phyloP scores from a whole-genome alignment of 2,797 vertebrate genomes.

The Siniperca scherzeri region DNA sequence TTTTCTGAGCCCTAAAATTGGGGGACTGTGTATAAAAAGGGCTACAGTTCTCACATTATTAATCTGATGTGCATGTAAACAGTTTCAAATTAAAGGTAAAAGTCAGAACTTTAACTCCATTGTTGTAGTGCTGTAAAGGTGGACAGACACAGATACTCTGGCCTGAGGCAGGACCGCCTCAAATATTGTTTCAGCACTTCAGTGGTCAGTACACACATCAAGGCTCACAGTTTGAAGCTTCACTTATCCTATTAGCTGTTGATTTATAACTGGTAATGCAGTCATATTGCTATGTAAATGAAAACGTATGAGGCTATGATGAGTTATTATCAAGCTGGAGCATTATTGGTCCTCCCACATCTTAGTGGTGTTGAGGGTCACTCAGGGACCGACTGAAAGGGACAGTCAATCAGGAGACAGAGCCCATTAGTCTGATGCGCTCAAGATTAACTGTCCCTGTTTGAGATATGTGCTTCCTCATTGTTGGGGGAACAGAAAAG shows the following conservation, averaged over 20 bases:
- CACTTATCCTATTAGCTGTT: slow-evolving; percentile 66
- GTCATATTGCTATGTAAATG: slow-evolving; percentile 71
- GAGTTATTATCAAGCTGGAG: slow-evolving; percentile 69
- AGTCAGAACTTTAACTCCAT: background rate
- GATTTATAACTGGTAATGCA: slow-evolving; percentile 70
- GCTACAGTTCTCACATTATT: background rate
- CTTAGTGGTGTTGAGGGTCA: slow-evolving; percentile 64
- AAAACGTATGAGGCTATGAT: slow-evolving; percentile 73
- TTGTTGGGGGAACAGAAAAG: slow-evolving; percentile 50
- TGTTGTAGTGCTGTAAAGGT: slow-evolving; percentile 5
- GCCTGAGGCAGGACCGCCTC: slow-evolving; percentile 56
- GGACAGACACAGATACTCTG: slow-evolving; percentile 37
- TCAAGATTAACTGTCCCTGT: slow-evolving; percentile 60
- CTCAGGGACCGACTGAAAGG: slow-evolving; percentile 50
- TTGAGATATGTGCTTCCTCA: slow-evolving; percentile 49
- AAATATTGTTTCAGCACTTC: slow-evolving; percentile 60
- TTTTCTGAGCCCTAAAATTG: background rate
- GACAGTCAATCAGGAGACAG: slow-evolving; percentile 68
- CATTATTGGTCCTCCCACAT: slow-evolving; percentile 61
- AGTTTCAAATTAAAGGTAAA: background rate
- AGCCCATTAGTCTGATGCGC: slow-evolving; percentile 43
- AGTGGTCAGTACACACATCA: slow-evolving; percentile 64
- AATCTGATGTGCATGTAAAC: background rate
- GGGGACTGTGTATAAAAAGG: background rate
- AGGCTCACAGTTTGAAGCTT: slow-evolving; percentile 50